Evolutionary conservation across 2,797 vertebrate species (phyloP).

Genomic region (Threskiornis aethiopicus): DNA sequence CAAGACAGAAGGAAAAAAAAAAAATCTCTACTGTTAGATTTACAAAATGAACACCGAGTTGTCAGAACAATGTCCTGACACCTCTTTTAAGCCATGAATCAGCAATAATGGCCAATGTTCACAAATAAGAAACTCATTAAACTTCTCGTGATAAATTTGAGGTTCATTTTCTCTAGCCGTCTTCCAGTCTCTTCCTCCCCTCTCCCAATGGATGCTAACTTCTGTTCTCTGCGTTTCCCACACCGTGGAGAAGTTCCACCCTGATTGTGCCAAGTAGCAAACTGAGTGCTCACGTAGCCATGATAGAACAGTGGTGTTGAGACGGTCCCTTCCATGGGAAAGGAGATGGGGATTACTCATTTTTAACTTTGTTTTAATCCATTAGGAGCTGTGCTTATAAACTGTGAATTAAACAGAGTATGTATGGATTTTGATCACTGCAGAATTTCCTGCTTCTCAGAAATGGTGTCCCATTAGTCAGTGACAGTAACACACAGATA

Average conservation of each 20-base stretch:
- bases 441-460: not conserved
- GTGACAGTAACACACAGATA: not conserved
- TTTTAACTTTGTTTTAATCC: not conserved
- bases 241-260: not conserved
- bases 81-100: not conserved
- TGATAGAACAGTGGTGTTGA: not conserved
- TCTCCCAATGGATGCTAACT: not conserved
- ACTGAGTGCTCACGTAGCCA: fast-evolving
- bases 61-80: not conserved
- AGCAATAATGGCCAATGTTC: not conserved
- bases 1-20: not conserved
- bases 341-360: not conserved
- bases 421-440: not conserved
- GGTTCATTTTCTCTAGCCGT: not conserved
- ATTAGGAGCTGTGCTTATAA: not conserved
- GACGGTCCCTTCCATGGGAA: not conserved
- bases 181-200: not conserved
- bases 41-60: not conserved
- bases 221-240: not conserved
- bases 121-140: not conserved
- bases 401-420: not conserved
- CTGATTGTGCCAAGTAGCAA: not conserved
- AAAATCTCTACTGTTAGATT: not conserved
- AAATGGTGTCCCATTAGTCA: not conserved
- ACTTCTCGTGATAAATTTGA: not conserved